Percentiles rank a stretch among this genome's conserved stretches.
phyloP scores from a whole-genome alignment of 1,140 invertebrate genomes.

The Lerema accius region DNA sequence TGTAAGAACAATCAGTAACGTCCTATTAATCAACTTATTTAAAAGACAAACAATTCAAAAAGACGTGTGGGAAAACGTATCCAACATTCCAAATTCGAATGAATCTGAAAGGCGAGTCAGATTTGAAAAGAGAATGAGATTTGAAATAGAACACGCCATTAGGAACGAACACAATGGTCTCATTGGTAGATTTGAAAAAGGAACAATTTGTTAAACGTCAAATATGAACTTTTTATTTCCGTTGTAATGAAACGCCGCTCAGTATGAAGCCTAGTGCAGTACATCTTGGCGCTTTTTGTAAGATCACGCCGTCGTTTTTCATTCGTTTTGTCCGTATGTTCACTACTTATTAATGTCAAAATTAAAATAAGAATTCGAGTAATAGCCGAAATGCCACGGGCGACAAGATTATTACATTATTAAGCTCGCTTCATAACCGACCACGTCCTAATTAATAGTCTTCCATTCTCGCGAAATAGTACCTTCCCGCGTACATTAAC shows the following conservation, averaged over 20 bases:
- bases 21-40: constrained; percentile 81
- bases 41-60: constrained; percentile 72
- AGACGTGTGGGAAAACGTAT: constrained; percentile 78
- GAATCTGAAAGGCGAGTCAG: constrained; percentile 76
- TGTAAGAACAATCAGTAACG: constrained; percentile 64
- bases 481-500: constrained; percentile 29
- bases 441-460: constrained; percentile 67
- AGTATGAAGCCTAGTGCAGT: constrained; percentile 73
- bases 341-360: constrained; percentile 74
- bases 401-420: constrained; percentile 75
- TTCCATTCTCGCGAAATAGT: constrained; percentile 47
- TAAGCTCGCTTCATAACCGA: constrained; percentile 47
- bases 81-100: constrained; percentile 80
- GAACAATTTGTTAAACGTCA: constrained; percentile 83
- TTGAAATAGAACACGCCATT: constrained; percentile 82
- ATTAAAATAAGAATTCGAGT: constrained; percentile 72
- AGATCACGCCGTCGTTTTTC: constrained; percentile 63
- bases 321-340: constrained; percentile 70
- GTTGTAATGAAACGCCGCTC: constrained; percentile 75
- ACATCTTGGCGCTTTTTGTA: constrained; percentile 66
- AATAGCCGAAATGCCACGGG: constrained; percentile 66
- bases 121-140: constrained; percentile 82
- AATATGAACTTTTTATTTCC: constrained; percentile 81
- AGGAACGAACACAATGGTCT: constrained; percentile 79
- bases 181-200: constrained; percentile 83